These are phyloP conservation scores for Clistopyga incitator DNA, from an alignment of 2,888 invertebrate species.

Conservation along the genomic window DNA sequence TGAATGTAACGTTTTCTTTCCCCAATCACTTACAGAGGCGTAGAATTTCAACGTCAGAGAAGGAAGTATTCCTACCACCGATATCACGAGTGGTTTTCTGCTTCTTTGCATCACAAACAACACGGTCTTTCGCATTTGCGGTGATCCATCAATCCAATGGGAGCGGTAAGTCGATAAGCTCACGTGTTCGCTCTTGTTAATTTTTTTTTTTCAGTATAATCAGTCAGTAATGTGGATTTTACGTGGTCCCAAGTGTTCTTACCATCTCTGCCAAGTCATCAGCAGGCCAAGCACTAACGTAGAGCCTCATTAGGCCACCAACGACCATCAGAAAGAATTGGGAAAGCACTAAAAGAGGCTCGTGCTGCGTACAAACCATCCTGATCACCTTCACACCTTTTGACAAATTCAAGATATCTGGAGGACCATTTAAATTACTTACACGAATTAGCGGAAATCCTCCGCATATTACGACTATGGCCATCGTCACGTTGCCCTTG, in stretches of 20 bases:
- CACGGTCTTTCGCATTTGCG: slow-evolving; percentile 57
- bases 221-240: not conserved
- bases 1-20: not conserved
- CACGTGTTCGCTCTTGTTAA: slow-evolving; percentile 60
- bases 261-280: slow-evolving; percentile 76
- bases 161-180: slow-evolving; percentile 65
- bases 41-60: slow-evolving; percentile 71
- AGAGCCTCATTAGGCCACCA: slow-evolving; percentile 73
- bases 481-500: slow-evolving; percentile 77
- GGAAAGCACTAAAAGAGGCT: slow-evolving; percentile 68
- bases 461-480: slow-evolving; percentile 73
- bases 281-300: slow-evolving; percentile 76
- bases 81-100: slow-evolving; percentile 69
- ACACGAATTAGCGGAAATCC: slow-evolving; percentile 75
- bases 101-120: slow-evolving; percentile 69
- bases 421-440: slow-evolving; percentile 67
- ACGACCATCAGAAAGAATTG: slow-evolving; percentile 73
- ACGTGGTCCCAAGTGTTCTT: slow-evolving; percentile 24
- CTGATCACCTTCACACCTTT: no score
- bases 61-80: slow-evolving; percentile 62
- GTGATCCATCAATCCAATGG: slow-evolving; percentile 64
- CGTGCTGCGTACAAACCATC: slow-evolving; percentile 68
- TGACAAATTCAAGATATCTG: no score
- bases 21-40: slow-evolving; percentile 64
- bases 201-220: not conserved